A percentile compares a stretch with the other conserved stretches of the same genome.
phyloP scores from a whole-genome alignment of 37 sponge, comb jelly and placozoan genomes.

The Petrosia ficiformis region DNA sequence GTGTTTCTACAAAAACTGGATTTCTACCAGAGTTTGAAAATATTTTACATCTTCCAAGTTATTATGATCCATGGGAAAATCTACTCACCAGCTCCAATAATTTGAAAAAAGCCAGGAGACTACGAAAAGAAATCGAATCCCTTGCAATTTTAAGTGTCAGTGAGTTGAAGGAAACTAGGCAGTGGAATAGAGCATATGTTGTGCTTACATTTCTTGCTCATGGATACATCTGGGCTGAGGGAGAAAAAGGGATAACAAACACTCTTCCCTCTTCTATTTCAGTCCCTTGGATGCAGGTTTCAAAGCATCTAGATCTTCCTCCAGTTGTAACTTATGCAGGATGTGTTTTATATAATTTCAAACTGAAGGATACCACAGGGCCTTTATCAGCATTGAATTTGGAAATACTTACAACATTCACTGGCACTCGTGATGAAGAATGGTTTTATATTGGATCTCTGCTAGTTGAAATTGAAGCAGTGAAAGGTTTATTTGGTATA shows the following conservation, averaged over 20 bases:
- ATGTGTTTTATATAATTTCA: slow-evolving; percentile 55
- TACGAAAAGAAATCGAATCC: slow-evolving; percentile 31
- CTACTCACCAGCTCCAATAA: slow-evolving; percentile 19
- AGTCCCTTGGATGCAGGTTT: slow-evolving; percentile 63
- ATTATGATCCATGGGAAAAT: slow-evolving; percentile 65
- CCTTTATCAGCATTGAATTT: slow-evolving; percentile 45
- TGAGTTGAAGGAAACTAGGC: slow-evolving; percentile 18
- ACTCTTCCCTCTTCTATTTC: slow-evolving; percentile 49
- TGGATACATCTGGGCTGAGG: slow-evolving; percentile 71
- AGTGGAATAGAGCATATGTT: slow-evolving; percentile 66
- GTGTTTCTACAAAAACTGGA: slow-evolving; percentile 55
- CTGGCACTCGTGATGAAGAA: slow-evolving; percentile 66
- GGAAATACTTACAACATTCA: slow-evolving; percentile 17
- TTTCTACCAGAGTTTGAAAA: slow-evolving; percentile 60
- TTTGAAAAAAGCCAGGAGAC: slow-evolving; percentile 14
- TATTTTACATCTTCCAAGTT: slow-evolving; percentile 31
- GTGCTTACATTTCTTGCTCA: slow-evolving; percentile 43
- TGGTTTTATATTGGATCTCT: slow-evolving; percentile 66
- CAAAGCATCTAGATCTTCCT: slow-evolving; percentile 40
- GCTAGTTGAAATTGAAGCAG: slow-evolving; percentile 59
- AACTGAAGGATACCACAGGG: slow-evolving; percentile 24
- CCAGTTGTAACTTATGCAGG: slow-evolving; percentile 55
- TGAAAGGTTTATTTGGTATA: slow-evolving; percentile 44
- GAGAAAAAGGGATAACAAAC: slow-evolving; percentile 49
- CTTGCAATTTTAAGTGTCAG: slow-evolving; percentile 45